phyloP scores from a whole-genome alignment of 2,797 vertebrate genomes.

The Microtus obscurus region DNA sequence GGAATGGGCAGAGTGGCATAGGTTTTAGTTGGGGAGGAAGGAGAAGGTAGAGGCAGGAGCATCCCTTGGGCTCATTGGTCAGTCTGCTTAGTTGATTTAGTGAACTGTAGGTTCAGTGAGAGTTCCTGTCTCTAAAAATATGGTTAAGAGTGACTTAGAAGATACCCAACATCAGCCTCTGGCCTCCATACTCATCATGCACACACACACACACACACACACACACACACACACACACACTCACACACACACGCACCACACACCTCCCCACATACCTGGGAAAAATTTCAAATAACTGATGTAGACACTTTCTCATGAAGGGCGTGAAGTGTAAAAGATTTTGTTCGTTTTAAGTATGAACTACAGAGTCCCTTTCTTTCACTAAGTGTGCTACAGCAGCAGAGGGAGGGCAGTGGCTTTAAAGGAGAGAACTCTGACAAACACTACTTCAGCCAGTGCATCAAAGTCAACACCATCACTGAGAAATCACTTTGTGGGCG shows the following conservation, averaged over 20 bases:
- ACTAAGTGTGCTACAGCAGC: neutral
- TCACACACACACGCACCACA: neutral
- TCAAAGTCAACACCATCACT: constrained; percentile 11
- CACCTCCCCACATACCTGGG: neutral
- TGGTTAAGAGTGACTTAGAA: neutral
- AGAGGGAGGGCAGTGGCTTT: neutral
- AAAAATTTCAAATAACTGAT: constrained; percentile 29
- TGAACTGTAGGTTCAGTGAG: too few species aligned
- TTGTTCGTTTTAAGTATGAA: neutral
- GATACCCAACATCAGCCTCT: neutral
- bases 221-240: constrained; percentile 2
- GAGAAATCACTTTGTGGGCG: neutral
- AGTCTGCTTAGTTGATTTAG: neutral
- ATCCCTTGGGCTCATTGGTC: neutral
- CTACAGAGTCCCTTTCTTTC: neutral
- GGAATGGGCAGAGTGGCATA: accelerated
- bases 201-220: neutral
- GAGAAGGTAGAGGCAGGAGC: neutral
- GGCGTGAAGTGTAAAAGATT: neutral
- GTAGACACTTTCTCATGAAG: neutral
- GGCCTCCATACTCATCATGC: neutral
- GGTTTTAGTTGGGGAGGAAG: neutral
- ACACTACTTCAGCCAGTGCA: neutral
- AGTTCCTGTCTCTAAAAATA: neutral
- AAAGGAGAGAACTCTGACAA: neutral